Percentiles rank a stretch among this genome's conserved stretches.
These are phyloP conservation scores for Sturmia bella DNA, from an alignment of 2,888 invertebrate species.

Conservation along the genomic window DNA sequence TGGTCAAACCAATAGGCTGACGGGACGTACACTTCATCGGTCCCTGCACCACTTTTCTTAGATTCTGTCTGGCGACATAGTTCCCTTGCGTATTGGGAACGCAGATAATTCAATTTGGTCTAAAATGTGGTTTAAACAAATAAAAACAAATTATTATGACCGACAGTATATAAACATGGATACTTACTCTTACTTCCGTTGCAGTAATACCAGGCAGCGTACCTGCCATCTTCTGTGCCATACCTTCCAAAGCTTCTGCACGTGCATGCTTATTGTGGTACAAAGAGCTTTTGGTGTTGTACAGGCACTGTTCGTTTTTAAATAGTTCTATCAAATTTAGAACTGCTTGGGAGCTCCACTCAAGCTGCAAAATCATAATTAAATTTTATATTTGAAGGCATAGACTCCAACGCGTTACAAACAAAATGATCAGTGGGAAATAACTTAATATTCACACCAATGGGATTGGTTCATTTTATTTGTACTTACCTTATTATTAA, in stretches of 20 bases:
- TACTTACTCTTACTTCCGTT: not conserved
- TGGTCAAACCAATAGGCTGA: slow-evolving; percentile 14
- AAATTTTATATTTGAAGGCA: too few species aligned
- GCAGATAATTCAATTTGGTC: slow-evolving; percentile 17
- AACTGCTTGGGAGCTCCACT: too few species aligned
- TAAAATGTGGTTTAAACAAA: not conserved
- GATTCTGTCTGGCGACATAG: not conserved
- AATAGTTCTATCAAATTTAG: too few species aligned
- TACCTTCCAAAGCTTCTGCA: not conserved
- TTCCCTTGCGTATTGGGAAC: slow-evolving; percentile 11
- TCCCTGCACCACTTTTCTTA: not conserved
- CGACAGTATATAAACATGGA: not conserved
- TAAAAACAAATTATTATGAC: not conserved
- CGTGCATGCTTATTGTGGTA: slow-evolving; percentile 25
- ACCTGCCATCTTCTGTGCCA: not conserved
- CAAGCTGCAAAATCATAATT: too few species aligned
- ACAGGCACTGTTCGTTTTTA: slow-evolving; percentile 11
- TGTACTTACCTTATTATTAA: too few species aligned
- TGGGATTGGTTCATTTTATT: too few species aligned
- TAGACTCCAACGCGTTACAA: too few species aligned
- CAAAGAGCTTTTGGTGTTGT: not conserved
- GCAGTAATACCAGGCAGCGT: not conserved
- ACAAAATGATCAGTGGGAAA: too few species aligned
- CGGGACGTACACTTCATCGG: slow-evolving; percentile 8
- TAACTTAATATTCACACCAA: too few species aligned